Percentiles rank a stretch among this genome's conserved stretches.
phyloP scores from a whole-genome alignment of 2,888 invertebrate species.

The Cantharis nigra region DNA sequence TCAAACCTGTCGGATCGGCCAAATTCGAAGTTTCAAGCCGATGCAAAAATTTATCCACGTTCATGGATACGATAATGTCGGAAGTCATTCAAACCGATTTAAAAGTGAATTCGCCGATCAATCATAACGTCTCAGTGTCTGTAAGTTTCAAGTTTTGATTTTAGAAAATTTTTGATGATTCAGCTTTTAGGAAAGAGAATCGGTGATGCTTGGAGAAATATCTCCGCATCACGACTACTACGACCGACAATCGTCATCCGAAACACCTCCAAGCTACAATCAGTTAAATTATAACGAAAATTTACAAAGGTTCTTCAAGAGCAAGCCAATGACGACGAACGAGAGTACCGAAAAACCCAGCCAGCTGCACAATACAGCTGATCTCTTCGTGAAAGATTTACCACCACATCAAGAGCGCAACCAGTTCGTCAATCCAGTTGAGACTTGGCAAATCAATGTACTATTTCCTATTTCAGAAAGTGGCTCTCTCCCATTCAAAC shows the following conservation, averaged over 20 bases:
- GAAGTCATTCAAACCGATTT: slow-evolving; percentile 65
- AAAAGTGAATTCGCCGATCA: slow-evolving; percentile 64
- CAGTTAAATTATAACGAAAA: slow-evolving; percentile 87
- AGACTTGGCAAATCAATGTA: neutral
- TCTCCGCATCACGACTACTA: slow-evolving; percentile 82
- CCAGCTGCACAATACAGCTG: slow-evolving; percentile 48
- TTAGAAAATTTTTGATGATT: neutral
- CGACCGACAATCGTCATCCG: slow-evolving; percentile 79
- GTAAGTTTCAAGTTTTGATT: slow-evolving; percentile 57
- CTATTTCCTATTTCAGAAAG: slow-evolving; percentile 48
- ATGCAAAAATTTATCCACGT: slow-evolving; percentile 73
- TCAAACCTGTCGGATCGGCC: slow-evolving; percentile 57
- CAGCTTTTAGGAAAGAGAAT: slow-evolving; percentile 69
- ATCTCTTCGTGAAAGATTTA: slow-evolving; percentile 46
- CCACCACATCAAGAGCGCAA: slow-evolving; percentile 41
- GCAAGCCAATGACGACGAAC: slow-evolving; percentile 66
- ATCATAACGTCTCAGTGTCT: slow-evolving; percentile 64
- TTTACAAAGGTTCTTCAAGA: slow-evolving; percentile 65
- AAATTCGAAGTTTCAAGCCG: slow-evolving; percentile 70
- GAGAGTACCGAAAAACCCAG: slow-evolving; percentile 53
- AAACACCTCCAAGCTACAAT: slow-evolving; percentile 81
- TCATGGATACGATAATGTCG: slow-evolving; percentile 77
- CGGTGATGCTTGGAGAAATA: slow-evolving; percentile 82
- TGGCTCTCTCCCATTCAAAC: slow-evolving; percentile 55
- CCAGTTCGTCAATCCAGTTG: slow-evolving; percentile 11